These are phyloP conservation scores for Eutolmus rufibarbis DNA, from an alignment of 2,888 invertebrate species.

Conservation along the genomic window DNA sequence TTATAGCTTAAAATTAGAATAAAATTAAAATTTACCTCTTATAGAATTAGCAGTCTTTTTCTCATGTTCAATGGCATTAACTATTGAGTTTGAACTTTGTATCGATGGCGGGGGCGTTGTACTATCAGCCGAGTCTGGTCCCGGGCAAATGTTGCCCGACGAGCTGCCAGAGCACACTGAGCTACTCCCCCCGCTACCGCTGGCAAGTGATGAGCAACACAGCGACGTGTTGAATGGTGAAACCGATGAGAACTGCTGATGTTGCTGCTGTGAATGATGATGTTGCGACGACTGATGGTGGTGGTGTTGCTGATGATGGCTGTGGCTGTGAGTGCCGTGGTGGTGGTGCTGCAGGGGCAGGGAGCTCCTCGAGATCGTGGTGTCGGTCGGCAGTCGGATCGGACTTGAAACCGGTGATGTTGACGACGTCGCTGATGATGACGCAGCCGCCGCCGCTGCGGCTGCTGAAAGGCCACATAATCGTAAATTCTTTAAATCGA, in stretches of 20 bases:
- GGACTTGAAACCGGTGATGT: constrained; percentile 52
- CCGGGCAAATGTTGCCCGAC: constrained; percentile 42
- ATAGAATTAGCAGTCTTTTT: constrained; percentile 55
- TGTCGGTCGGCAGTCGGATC: constrained; percentile 51
- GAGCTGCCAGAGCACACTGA: constrained; percentile 12
- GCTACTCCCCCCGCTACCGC: constrained; percentile 26
- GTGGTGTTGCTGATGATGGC: constrained; percentile 33
- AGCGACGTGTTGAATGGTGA: constrained; percentile 37
- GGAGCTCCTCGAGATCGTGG: constrained; percentile 52
- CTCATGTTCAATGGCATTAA: constrained; percentile 52
- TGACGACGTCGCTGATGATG: constrained; percentile 50
- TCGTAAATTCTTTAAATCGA: constrained; percentile 51
- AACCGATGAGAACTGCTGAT: constrained; percentile 47
- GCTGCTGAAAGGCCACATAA: constrained; percentile 50
- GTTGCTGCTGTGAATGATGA: constrained; percentile 42
- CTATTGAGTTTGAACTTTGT: constrained; percentile 50
- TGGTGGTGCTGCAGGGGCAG: constrained; percentile 46
- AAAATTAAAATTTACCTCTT: constrained; percentile 50
- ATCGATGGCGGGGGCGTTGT: constrained; percentile 54
- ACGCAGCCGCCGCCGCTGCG: constrained; percentile 46
- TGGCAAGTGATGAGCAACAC: constrained; percentile 34
- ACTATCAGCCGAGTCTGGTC: constrained; percentile 54
- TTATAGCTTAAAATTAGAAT: neutral
- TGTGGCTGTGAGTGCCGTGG: constrained; percentile 20
- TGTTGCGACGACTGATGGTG: constrained; percentile 34